Conservation (phyloP, 2,888 invertebrate genomes). For the Adelognathus sp. region DNA sequence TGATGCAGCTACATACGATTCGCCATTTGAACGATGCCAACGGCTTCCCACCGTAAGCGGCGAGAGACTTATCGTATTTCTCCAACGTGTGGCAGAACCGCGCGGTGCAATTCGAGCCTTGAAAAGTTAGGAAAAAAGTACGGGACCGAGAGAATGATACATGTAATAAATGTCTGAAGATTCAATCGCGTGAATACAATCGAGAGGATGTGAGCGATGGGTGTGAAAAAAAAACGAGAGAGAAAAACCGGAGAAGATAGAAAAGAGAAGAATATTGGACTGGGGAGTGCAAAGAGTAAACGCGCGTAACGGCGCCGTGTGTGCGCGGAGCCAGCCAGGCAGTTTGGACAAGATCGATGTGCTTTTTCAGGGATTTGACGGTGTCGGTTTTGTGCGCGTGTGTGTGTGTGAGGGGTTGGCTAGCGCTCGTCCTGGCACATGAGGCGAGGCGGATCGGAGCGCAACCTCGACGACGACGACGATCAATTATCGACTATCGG, state of each 20-base stretch:
- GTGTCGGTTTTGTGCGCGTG: slow-evolving; percentile 6
- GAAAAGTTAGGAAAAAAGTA: too few species aligned
- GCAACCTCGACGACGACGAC: slow-evolving; percentile 49
- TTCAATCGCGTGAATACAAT: slow-evolving; percentile 1
- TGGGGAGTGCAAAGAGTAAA: slow-evolving; percentile 32
- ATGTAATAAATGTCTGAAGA: not conserved
- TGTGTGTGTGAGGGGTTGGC: too few species aligned
- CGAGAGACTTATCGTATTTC: not conserved
- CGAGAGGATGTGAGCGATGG: slow-evolving; percentile 22
- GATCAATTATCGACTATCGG: slow-evolving; percentile 71
- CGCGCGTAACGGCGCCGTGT: slow-evolving; percentile 29
- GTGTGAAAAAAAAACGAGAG: not conserved
- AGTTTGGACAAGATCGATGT: slow-evolving; percentile 69
- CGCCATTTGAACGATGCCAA: too few species aligned
- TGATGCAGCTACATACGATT: too few species aligned
- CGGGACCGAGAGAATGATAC: not conserved
- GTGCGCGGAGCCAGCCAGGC: slow-evolving; percentile 60
- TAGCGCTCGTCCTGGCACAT: not conserved
- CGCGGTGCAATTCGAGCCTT: too few species aligned
- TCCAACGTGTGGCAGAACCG: too few species aligned
- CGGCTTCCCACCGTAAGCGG: too few species aligned
- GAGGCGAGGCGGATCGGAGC: slow-evolving; percentile 25
- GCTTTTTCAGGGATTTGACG: slow-evolving; percentile 66
- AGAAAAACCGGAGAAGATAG: not conserved
- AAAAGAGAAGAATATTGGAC: not conserved